These are phyloP conservation scores for Apamea crenata DNA, from an alignment of 2,888 invertebrate species.

Conservation along the genomic window DNA sequence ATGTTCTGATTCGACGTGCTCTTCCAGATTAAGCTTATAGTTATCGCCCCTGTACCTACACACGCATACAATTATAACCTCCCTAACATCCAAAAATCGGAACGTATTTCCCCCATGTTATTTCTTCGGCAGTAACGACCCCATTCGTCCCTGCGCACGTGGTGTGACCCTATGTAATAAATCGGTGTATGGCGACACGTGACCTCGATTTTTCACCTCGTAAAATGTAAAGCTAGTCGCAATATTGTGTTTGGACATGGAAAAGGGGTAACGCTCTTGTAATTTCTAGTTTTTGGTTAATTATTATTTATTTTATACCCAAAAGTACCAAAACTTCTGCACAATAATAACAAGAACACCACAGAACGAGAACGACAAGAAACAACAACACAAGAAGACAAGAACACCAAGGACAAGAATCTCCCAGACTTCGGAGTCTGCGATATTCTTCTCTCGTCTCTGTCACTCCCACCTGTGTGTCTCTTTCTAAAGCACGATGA, in stretches of 20 bases:
- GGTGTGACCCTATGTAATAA: conserved; percentile 70
- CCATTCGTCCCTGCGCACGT: conserved; percentile 58
- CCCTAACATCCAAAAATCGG: conserved; percentile 1
- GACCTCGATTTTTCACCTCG: conserved; percentile 76
- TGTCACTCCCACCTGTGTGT: neutral
- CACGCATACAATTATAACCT: neutral
- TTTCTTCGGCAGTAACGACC: conserved; percentile 39
- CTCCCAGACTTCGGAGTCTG: neutral
- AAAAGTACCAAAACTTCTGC: neutral
- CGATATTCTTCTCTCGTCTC: neutral
- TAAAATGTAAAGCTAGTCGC: conserved; percentile 72
- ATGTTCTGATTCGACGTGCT: neutral
- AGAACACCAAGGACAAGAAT: neutral
- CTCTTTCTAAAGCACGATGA: neutral
- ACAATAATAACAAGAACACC: neutral
- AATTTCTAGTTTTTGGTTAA: conserved; percentile 9
- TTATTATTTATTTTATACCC: neutral
- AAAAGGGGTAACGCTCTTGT: conserved; percentile 25
- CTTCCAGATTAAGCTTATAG: neutral
- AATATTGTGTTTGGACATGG: conserved; percentile 62
- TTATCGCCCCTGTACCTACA: neutral
- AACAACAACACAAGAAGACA: neutral
- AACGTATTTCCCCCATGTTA: conserved; percentile 24
- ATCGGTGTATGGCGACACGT: conserved; percentile 71
- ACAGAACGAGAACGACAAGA: neutral